Evolutionary conservation across 2,888 invertebrate genomes (phyloP), one percentile per base, ranked within the genome.

Genomic region (Herminia tarsipennalis): DNA sequence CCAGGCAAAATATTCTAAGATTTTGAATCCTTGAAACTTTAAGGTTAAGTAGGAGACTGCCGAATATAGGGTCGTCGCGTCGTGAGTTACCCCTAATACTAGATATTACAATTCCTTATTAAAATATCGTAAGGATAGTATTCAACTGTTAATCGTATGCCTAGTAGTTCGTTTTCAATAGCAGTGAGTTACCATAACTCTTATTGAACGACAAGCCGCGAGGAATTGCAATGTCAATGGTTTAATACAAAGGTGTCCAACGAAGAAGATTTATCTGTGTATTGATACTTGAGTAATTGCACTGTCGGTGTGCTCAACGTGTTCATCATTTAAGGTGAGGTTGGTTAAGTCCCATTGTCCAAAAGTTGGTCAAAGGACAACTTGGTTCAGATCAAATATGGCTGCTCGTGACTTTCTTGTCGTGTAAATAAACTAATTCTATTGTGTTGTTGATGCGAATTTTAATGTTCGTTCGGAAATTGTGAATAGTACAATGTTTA

Each of bases 201-300:
- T 59, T 47, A 20, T 27, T 35, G 35, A 50, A 28, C 61, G 63
- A 57, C 63, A 57, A 60, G 63, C 22, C 50, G 41, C 51, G 47
- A 45, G 35, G 60, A 67, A 73, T 73, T 66, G 73, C 70, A 64
- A 69, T 64, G 66, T 66, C 70, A 64, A 49, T 64, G 60, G 13
- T 45, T 63, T 62, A 60, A 66, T 50, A 56, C 59, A 45, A 50
- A 66, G 53, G 63, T 63, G 66, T 69, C 63, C 27, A 40, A 29
- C 38, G 39, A 59, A 49, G 55, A 60, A 69, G 74, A 75, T 70
- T 71, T 73, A 74, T 73, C 53, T 50, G 25, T 37, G 33, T 53
- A 56, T 64, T 67, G 55, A 52, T 47, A 57, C 55, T 60, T 64
- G 66, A 68, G 55, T 57, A 67, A 66, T 66, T 67, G 67, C 29